phyloP scores from a whole-genome alignment of 2,113 vertebrate genomes.

The Hypocryptadius cinnamomeus region DNA sequence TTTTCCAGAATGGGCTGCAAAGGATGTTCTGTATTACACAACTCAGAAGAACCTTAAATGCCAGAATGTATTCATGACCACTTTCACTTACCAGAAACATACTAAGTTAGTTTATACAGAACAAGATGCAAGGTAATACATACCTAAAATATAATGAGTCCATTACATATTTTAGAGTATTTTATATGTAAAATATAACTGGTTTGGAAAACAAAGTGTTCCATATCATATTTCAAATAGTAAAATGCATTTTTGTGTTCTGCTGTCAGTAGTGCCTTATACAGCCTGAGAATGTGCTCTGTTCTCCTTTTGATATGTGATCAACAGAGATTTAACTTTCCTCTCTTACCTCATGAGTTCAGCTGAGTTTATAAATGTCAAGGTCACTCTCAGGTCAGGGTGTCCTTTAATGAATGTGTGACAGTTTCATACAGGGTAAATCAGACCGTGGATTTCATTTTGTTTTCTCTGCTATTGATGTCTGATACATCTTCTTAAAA shows the following conservation, averaged over 20 bases:
- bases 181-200: not conserved
- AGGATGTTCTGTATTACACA: slow-evolving; percentile 84
- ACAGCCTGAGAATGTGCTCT: not conserved
- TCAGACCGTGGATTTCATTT: slow-evolving; percentile 18
- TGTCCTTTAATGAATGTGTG: slow-evolving; percentile 48
- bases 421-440: slow-evolving; percentile 38
- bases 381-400: slow-evolving; percentile 52
- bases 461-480: slow-evolving; percentile 52
- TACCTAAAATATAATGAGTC: not conserved
- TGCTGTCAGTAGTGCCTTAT: not conserved
- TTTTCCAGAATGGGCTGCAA: slow-evolving; percentile 87
- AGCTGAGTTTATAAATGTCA: slow-evolving; percentile 59
- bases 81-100: slow-evolving; percentile 67
- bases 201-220: not conserved
- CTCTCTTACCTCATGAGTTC: slow-evolving; percentile 21
- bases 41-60: slow-evolving; percentile 81
- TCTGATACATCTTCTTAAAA: slow-evolving; percentile 23
- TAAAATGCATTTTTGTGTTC: not conserved
- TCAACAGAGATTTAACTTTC: slow-evolving; percentile 36
- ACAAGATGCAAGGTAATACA: slow-evolving; percentile 81
- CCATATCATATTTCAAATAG: not conserved
- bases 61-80: slow-evolving; percentile 76
- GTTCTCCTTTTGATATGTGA: slow-evolving; percentile 10
- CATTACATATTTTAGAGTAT: not conserved
- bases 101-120: slow-evolving; percentile 82